These are phyloP conservation scores for Sarcophaga rosellei DNA, from an alignment of 2,888 invertebrate genomes.

Conservation along the genomic window DNA sequence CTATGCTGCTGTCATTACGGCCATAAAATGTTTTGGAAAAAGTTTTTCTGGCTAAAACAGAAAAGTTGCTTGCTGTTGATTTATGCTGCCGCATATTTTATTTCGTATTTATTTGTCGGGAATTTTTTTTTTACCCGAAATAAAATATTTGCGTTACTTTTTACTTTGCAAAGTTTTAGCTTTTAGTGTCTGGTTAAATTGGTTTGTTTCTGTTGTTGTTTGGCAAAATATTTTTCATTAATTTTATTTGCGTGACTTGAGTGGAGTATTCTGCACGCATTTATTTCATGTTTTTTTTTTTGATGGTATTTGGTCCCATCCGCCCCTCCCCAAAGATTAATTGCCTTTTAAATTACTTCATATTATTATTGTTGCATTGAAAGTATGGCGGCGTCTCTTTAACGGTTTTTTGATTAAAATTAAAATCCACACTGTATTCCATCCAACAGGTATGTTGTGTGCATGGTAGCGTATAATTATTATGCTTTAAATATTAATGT, in stretches of 20 bases:
- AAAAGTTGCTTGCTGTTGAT: slow-evolving; percentile 5
- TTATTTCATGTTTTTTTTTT: no score
- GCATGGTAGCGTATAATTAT: neutral
- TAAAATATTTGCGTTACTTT: slow-evolving; percentile 12
- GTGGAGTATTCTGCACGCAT: no score
- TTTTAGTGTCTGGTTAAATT: neutral
- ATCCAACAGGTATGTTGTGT: neutral
- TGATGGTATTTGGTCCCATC: no score
- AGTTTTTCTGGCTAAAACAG: neutral
- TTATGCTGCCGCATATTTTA: slow-evolving; percentile 20
- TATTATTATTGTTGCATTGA: no score
- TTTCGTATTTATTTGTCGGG: neutral
- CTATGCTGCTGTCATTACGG: neutral
- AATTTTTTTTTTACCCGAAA: neutral
- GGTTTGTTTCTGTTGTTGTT: neutral
- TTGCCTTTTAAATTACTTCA: neutral
- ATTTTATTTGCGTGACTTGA: no score
- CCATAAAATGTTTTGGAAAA: slow-evolving; percentile 16
- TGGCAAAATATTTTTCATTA: neutral
- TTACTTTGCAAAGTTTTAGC: neutral
- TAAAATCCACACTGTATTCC: no score
- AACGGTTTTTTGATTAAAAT: no score
- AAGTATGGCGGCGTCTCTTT: no score
- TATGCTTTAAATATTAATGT: neutral
- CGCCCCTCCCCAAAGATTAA: neutral